phyloP scores from a whole-genome alignment of 2,113 vertebrate species.

The Jacana jacana region DNA sequence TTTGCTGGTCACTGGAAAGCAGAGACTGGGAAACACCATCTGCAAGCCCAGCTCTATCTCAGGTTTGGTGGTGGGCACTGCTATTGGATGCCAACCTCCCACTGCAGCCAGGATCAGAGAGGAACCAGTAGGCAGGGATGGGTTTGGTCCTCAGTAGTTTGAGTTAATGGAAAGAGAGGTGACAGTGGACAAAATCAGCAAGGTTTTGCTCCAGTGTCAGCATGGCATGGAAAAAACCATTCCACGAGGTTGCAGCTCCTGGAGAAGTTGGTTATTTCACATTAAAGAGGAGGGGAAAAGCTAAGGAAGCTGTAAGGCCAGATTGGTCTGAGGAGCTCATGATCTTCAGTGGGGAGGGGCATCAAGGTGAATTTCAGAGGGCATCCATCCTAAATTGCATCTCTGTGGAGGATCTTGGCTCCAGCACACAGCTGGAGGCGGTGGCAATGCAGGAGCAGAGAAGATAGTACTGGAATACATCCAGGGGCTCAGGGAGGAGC shows the following conservation, averaged over 20 bases:
- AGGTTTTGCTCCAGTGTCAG: not conserved
- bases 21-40: not conserved
- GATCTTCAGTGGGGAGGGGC: not conserved
- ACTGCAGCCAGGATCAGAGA: not conserved
- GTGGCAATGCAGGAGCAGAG: not conserved
- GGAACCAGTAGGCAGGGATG: not conserved
- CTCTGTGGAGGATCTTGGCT: not conserved
- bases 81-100: not conserved
- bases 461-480: not conserved
- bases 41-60: not conserved
- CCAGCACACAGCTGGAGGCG: not conserved
- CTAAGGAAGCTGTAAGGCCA: not conserved
- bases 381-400: not conserved
- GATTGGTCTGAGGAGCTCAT: accelerated
- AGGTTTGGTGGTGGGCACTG: not conserved
- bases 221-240: not conserved
- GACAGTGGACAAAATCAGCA: accelerated
- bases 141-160: not conserved
- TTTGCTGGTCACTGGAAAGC: not conserved
- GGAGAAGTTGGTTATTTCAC: not conserved
- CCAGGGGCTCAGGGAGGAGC: not conserved
- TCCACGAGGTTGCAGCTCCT: not conserved
- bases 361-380: not conserved
- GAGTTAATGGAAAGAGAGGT: not conserved
- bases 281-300: not conserved